These are phyloP conservation scores for Drosophila imparisetae DNA, from an alignment of 2,888 invertebrate species.

Conservation along the genomic window DNA sequence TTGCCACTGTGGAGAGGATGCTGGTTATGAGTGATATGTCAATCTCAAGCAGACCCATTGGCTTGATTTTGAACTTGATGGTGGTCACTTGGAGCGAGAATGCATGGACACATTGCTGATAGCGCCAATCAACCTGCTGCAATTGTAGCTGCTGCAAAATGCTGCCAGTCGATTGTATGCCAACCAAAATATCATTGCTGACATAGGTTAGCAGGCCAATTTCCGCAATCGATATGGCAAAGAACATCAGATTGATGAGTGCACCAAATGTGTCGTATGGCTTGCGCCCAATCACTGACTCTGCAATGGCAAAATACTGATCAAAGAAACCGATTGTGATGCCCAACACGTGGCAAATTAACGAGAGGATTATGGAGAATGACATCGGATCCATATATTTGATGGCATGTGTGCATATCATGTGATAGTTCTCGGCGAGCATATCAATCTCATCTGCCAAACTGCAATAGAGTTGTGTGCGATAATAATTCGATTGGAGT, in stretches of 20 bases:
- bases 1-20: slow-evolving; percentile 78
- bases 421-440: slow-evolving; percentile 64
- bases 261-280: slow-evolving; percentile 76
- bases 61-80: slow-evolving; percentile 75
- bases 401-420: slow-evolving; percentile 56
- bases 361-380: slow-evolving; percentile 72
- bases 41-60: slow-evolving; percentile 77
- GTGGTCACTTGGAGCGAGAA: slow-evolving; percentile 74
- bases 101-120: slow-evolving; percentile 72
- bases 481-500: slow-evolving; percentile 71
- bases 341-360: slow-evolving; percentile 80
- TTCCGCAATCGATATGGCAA: slow-evolving; percentile 77
- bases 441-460: slow-evolving; percentile 81
- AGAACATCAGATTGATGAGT: slow-evolving; percentile 76
- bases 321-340: slow-evolving; percentile 80
- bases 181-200: slow-evolving; percentile 58
- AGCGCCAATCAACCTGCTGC: slow-evolving; percentile 73
- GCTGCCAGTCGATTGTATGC: slow-evolving; percentile 67
- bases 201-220: slow-evolving; percentile 67
- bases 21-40: slow-evolving; percentile 72
- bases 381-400: slow-evolving; percentile 63
- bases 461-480: slow-evolving; percentile 79
- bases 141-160: slow-evolving; percentile 75
- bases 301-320: slow-evolving; percentile 78
- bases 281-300: slow-evolving; percentile 71